Base-by-base conservation (phyloP, 2,797 vertebrate species). In the Ambastaia sidthimunki region DNA sequence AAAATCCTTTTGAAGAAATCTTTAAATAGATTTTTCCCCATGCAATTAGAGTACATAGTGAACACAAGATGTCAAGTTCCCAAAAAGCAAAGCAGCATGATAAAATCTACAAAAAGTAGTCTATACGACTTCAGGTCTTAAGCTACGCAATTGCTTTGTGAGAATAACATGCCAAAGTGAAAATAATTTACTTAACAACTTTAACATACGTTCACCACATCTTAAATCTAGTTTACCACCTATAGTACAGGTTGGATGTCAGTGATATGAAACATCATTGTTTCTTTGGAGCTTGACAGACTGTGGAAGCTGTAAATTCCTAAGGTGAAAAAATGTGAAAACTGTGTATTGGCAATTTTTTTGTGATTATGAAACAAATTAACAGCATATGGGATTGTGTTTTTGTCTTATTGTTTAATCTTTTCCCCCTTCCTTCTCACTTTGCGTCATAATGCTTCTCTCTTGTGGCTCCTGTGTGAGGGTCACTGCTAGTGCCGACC, bases 401-500 rank as follows among this genome's bases (percentile, higher is more conserved):
- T 82, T 23, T 52, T 47, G 50, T 76, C 68, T 74, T 75, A 31
- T 55, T 12, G 7, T 77, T 74, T 85, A 66, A 70, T 76, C 82
- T 52, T 68, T 66, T 48, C 67, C 73, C 28, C 31, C 71, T 80
- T 71, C 71, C 75, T 84, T 74, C 71, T 52, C 5, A 52, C 37
- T 60, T 18, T 75, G 78, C 76, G 71, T 82, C 86, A 86, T 74
- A 65, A 19, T 50, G 69, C 48, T 81, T 86, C 85, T 82, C 78
- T 86, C 69, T 62, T 73, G 44, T 73, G 55, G 72, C 55, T 62
- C 19, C 65, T 65, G 66, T 71, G 72, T n/a, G 9, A 66, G 71
- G 57, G 48, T 7, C 48, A n/a, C 23, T 54, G 59, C 62, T 82
- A 62, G 81, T 76, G 81, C 76, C 85, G 76, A 44, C 52, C 76